Evolutionary conservation across 2,888 invertebrate genomes (phyloP).

Genomic region (Cantharis rustica): DNA sequence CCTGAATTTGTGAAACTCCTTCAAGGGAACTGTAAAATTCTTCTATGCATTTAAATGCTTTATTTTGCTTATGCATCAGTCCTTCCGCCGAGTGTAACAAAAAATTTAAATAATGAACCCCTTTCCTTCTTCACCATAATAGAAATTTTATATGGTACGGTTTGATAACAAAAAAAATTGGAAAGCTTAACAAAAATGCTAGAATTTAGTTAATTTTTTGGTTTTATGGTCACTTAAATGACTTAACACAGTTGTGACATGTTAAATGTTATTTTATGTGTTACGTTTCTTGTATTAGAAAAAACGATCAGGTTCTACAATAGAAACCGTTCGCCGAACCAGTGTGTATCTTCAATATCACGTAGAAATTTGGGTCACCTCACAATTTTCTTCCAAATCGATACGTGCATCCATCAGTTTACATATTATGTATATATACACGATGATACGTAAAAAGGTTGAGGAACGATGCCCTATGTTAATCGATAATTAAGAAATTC

Average conservation of each 20-base stretch:
- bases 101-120: constrained; percentile 47
- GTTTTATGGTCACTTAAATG: constrained; percentile 39
- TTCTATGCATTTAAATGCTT: constrained; percentile 57
- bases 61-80: constrained; percentile 46
- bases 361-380: neutral
- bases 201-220: constrained; percentile 34
- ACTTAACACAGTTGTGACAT: neutral
- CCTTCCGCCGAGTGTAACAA: constrained; percentile 32
- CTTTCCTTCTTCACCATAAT: constrained; percentile 25
- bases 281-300: neutral
- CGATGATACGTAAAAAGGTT: too few species aligned
- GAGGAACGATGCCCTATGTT: too few species aligned
- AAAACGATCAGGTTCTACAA: neutral
- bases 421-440: too few species aligned
- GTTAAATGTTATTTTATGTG: neutral
- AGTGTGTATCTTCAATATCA: neutral
- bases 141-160: constrained; percentile 22
- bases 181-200: constrained; percentile 38
- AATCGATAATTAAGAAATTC: too few species aligned
- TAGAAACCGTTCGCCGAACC: neutral
- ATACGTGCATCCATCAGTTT: neutral
- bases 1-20: constrained; percentile 45
- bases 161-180: constrained; percentile 43
- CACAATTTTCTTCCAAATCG: neutral
- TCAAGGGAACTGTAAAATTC: constrained; percentile 54